Conservation (phyloP, 2,888 invertebrate genomes). For the Monochamus alternatus region DNA sequence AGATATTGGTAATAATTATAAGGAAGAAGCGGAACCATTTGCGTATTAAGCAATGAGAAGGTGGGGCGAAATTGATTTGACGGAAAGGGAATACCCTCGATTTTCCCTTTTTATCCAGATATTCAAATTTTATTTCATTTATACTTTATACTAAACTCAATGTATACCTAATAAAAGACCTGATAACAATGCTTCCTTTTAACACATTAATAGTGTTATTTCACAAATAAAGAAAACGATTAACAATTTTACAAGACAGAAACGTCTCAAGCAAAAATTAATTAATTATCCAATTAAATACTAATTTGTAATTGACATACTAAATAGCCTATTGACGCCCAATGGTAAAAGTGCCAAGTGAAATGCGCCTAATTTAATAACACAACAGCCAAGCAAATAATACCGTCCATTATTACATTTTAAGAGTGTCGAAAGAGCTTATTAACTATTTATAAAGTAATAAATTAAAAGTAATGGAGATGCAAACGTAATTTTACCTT, state of each 20-base stretch:
- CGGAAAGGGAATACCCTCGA: no score
- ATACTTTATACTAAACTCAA: no score
- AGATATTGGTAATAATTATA: no score
- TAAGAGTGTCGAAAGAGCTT: background rate
- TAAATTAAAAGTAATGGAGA: constrained; percentile 6
- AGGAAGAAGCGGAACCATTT: no score
- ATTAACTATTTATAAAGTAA: constrained; percentile 8
- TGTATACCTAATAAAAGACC: no score
- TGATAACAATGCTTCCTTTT: no score
- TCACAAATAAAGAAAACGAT: background rate
- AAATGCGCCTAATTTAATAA: background rate
- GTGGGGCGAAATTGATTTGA: no score
- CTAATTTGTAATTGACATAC: background rate
- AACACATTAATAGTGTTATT: background rate
- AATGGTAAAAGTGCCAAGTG: background rate
- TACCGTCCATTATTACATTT: background rate
- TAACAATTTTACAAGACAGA: background rate
- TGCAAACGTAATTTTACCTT: constrained; percentile 6
- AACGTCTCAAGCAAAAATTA: background rate
- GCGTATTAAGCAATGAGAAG: no score
- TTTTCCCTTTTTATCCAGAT: no score
- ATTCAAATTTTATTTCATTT: no score
- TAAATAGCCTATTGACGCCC: background rate
- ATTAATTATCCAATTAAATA: constrained; percentile 1
- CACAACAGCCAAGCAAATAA: background rate